These are phyloP conservation scores for Scomberomorus guttatus DNA, from an alignment of 2,797 vertebrate genomes.

Conservation along the genomic window DNA sequence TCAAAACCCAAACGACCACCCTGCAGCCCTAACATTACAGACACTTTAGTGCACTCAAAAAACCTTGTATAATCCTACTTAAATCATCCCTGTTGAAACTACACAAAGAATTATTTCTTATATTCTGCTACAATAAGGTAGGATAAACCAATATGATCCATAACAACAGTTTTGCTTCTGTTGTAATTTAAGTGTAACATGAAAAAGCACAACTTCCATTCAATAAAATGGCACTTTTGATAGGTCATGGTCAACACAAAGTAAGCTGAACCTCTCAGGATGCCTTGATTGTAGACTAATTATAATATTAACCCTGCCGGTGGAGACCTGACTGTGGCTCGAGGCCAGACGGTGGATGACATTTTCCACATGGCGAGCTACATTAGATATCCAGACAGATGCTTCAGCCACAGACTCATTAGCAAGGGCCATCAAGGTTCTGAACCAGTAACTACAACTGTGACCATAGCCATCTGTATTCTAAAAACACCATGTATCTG, in stretches of 20 bases:
- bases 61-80: conserved; percentile 10
- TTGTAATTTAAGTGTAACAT: neutral
- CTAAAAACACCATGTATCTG: conserved; percentile 38
- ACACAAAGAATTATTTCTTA: neutral
- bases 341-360: conserved; percentile 73
- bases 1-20: conserved; percentile 31
- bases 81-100: conserved; percentile 1
- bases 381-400: conserved; percentile 81
- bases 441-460: conserved; percentile 66
- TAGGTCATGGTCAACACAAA: conserved; percentile 48
- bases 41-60: conserved; percentile 34
- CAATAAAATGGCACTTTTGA: conserved; percentile 19
- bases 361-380: conserved; percentile 78
- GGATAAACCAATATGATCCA: neutral
- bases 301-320: conserved; percentile 56
- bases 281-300: conserved; percentile 58
- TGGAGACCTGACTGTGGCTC: conserved; percentile 52
- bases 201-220: conserved; percentile 1
- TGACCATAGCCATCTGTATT: conserved; percentile 80
- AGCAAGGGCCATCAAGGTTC: conserved; percentile 72
- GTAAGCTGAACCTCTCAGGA: conserved; percentile 33
- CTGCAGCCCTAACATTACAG: conserved; percentile 29
- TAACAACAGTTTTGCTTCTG: neutral
- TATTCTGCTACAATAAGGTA: neutral
- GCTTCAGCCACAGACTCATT: conserved; percentile 81